Evolutionary conservation across 2,113 vertebrate genomes (phyloP).

Genomic region (Cololabis saira): DNA sequence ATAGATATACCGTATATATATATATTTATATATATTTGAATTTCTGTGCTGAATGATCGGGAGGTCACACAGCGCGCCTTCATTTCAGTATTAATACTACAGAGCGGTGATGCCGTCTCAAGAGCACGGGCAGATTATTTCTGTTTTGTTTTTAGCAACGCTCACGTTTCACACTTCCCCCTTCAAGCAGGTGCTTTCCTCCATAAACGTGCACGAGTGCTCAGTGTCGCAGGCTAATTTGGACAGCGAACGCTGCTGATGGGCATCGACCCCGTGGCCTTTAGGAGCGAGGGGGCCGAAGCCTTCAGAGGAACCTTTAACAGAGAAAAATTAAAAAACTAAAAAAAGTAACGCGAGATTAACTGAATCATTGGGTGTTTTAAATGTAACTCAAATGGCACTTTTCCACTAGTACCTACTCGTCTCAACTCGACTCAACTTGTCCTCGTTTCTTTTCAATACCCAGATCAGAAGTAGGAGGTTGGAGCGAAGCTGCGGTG

Average conservation of each 20-base stretch:
- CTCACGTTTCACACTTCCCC: constrained; percentile 15
- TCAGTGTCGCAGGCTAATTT: too few species aligned
- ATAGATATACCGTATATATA: constrained; percentile 9
- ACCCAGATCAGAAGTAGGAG: too few species aligned
- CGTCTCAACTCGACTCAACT: too few species aligned
- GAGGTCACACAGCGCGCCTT: constrained; percentile 81
- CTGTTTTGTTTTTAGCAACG: constrained; percentile 5
- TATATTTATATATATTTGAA: constrained; percentile 18
- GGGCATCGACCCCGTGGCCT: constrained; percentile 32
- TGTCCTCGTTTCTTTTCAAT: too few species aligned
- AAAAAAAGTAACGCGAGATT: too few species aligned
- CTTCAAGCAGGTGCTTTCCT: constrained; percentile 8
- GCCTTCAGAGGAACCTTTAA: constrained; percentile 18
- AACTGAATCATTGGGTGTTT: too few species aligned
- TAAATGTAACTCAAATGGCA: too few species aligned
- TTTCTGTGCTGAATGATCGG: constrained; percentile 58
- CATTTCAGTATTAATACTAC: constrained; percentile 82
- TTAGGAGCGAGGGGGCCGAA: constrained; percentile 1
- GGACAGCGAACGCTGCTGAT: neutral
- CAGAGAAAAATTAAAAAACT: too few species aligned
- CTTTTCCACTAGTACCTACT: too few species aligned
- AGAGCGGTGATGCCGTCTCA: constrained; percentile 75
- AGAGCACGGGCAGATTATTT: constrained; percentile 32
- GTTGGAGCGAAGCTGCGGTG: too few species aligned
- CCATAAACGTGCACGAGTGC: constrained; percentile 1